Base-by-base conservation (phyloP, 1,140 invertebrate genomes). In the Drosophila arawakana region DNA sequence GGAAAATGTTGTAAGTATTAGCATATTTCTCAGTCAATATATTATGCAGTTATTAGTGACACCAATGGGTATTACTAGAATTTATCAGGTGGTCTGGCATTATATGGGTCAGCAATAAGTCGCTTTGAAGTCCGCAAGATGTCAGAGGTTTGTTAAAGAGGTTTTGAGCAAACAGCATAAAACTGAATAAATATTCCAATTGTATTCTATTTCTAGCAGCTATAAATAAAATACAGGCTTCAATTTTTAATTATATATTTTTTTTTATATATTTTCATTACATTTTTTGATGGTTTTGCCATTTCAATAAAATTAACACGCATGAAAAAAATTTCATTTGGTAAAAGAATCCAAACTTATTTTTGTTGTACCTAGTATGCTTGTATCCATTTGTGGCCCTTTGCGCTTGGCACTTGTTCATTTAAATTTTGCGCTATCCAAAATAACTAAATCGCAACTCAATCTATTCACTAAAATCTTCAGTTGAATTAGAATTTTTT, bases 41-140 rank as follows among this genome's bases (percentile, higher is more conserved):
- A 85, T 79, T 82, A 76, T 81, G 59, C 79, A 73, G 68, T 79
- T 81, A 88, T 88, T 82, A 79, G 79, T 82, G 82, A 88, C 82
- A 86, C 82, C 81, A 59, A 74, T 66, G 66, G 60, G 63, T 50
- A 79, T 67, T 76, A 63, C 73, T 46, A n/a, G 47, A 37, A 9
- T 39, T 63, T 13, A 46, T 41, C 18, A 54, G 72, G 25, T 25
- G 2, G 15, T 35, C 73, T 13, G n/a, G 44, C 18, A 15, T 18
- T 49, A 54, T 61, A 10, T 62, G 59, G 74, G 68, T 73, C 78
- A 74, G 44, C 10, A 9, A 61, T 67, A 54, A 66, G 54, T 18
- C 37, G 11, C 15, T 21, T 76, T 66, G 39, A 57, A 18, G 43
- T 63, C 13, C 10, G 4, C 13, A 2, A 46, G 15, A 7, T 46